Percentiles rank a stretch among this genome's conserved stretches.
Evolutionary conservation across 2,888 invertebrate species (phyloP).

Genomic region (Sarcophaga caerulescens): DNA sequence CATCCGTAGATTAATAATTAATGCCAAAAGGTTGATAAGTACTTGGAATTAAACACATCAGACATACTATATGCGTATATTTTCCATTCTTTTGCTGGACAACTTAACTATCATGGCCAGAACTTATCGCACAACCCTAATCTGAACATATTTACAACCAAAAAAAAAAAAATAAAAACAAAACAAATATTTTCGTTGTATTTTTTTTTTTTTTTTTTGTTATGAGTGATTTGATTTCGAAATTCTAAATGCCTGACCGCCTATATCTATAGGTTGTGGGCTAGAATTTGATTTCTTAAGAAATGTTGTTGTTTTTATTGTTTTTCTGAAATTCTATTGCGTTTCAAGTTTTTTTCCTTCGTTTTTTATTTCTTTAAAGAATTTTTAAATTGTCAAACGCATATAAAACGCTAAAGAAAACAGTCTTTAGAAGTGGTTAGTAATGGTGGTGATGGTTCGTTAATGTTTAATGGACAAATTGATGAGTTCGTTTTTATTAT

Average conservation of each 20-base stretch:
- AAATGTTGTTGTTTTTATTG: constrained; percentile 1
- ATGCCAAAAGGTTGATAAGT: no score
- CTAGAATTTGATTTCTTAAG: not conserved
- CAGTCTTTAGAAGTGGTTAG: not conserved
- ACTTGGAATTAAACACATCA: no score
- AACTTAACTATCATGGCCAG: not conserved
- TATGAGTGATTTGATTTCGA: not conserved
- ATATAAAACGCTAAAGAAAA: not conserved
- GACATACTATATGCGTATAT: not conserved
- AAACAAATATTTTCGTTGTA: no score
- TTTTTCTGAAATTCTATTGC: constrained; percentile 29
- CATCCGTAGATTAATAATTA: no score
- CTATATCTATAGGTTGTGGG: not conserved
- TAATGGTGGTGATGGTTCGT: not conserved
- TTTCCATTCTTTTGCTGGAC: not conserved
- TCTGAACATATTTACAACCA: not conserved
- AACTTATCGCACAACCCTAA: constrained; percentile 3
- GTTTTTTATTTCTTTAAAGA: not conserved
- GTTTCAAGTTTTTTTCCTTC: constrained; percentile 9
- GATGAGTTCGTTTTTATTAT: not conserved
- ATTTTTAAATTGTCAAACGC: not conserved
- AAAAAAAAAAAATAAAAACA: not conserved
- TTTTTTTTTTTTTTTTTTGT: not conserved
- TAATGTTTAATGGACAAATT: constrained; percentile 10
- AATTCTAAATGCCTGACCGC: not conserved